Percentiles rank a stretch among this genome's conserved stretches.
phyloP scores from a whole-genome alignment of 1,140 invertebrate genomes.

The Achroia grisella region DNA sequence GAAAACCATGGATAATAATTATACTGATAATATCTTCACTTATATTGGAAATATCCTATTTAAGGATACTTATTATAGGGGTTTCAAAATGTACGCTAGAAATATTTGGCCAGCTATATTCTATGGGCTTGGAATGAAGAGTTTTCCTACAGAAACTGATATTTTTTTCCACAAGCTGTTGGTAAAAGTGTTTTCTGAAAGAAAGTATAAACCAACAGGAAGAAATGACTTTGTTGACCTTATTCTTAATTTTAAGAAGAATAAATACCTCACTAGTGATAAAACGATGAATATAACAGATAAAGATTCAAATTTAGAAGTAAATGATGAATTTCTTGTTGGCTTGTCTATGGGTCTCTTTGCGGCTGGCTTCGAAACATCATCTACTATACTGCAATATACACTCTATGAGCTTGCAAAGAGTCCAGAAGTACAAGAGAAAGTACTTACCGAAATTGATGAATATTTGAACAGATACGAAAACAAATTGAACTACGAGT shows the following conservation, averaged over 20 bases:
- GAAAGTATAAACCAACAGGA: conserved; percentile 6
- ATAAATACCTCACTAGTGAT: conserved; percentile 12
- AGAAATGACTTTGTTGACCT: conserved; percentile 26
- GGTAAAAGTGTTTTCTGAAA: conserved; percentile 6
- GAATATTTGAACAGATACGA: conserved; percentile 36
- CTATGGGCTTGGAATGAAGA: conserved; percentile 14
- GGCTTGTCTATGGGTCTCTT: conserved; percentile 80
- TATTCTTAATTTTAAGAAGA: conserved; percentile 11
- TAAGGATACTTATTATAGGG: conserved; percentile 4
- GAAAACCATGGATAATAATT: conserved; percentile 59
- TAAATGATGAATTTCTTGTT: conserved; percentile 69
- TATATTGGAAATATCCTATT: background rate
- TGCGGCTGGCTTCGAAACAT: conserved; percentile 74
- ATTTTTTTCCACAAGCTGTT: conserved; percentile 13
- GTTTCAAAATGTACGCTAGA: conserved; percentile 9
- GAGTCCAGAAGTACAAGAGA: conserved; percentile 60
- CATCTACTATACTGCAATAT: conserved; percentile 61
- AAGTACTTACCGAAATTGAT: conserved; percentile 72
- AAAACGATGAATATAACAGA: conserved; percentile 1
- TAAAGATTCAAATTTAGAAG: conserved; percentile 13
- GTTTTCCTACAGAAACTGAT: background rate
- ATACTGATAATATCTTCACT: background rate
- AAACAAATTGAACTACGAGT: conserved; percentile 47
- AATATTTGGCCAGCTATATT: conserved; percentile 17
- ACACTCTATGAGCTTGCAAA: conserved; percentile 71